Percentiles rank a stretch among this genome's conserved stretches.
Evolutionary conservation across 53 echinoderm and acorn worm species (phyloP).

Genomic region (Zoroaster sp.): DNA sequence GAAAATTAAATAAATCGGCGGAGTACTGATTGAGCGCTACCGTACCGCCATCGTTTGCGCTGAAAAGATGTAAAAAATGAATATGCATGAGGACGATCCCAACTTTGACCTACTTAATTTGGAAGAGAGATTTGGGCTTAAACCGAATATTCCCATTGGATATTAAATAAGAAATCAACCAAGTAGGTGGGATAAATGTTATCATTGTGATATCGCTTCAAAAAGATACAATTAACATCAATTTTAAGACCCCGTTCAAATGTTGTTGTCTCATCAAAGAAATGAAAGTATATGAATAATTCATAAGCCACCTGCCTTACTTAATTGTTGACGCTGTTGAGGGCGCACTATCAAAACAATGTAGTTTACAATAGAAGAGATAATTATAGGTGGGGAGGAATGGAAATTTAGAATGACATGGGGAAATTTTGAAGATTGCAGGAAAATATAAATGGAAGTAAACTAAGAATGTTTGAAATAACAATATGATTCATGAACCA

Average conservation of each 20-base stretch:
- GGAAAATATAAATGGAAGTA: too few relatives aligned
- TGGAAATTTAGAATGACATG: too few relatives aligned
- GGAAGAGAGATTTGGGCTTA: background rate
- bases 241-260: background rate
- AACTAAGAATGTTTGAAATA: too few relatives aligned
- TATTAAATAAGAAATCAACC: background rate
- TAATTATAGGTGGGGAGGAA: too few relatives aligned
- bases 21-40: background rate
- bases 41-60: slow-evolving; percentile 20
- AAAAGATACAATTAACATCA: background rate
- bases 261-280: too few relatives aligned
- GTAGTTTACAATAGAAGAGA: background rate
- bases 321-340: slow-evolving; percentile 10
- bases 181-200: background rate
- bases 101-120: slow-evolving; percentile 6
- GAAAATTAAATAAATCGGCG: background rate
- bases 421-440: too few relatives aligned
- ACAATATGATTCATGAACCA: too few relatives aligned
- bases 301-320: slow-evolving; percentile 23
- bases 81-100: slow-evolving; percentile 35
- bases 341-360: slow-evolving; percentile 27
- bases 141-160: background rate
- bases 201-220: background rate
- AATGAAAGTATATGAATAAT: slow-evolving; percentile 21
- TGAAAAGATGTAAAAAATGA: background rate